phyloP scores from a whole-genome alignment of 2,797 vertebrate species.

The Enteromius paludinosus region DNA sequence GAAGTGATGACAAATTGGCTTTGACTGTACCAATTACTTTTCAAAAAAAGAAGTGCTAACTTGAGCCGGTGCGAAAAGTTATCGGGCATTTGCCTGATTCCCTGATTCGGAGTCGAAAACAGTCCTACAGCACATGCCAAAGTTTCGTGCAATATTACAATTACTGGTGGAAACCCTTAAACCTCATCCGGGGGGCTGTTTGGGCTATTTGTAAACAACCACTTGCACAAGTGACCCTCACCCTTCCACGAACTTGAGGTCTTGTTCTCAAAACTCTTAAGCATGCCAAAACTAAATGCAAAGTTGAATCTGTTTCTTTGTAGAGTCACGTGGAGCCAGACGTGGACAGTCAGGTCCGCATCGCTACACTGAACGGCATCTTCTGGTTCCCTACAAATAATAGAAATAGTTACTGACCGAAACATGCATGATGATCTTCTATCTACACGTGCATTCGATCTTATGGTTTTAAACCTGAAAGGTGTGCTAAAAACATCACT shows the following conservation, averaged over 20 bases:
- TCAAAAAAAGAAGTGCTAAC: conserved; percentile 24
- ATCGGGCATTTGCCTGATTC: background rate
- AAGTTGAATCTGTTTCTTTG: background rate
- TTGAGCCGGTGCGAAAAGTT: conserved; percentile 2
- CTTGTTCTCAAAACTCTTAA: conserved; percentile 25
- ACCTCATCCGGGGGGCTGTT: conserved; percentile 39
- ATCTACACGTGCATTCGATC: background rate
- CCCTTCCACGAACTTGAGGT: conserved; percentile 57
- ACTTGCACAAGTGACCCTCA: conserved; percentile 39
- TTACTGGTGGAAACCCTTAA: conserved; percentile 32
- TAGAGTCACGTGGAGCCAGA: background rate
- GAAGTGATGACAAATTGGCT: conserved; percentile 47
- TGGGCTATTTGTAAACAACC: conserved; percentile 22
- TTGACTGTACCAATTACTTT: conserved; percentile 32
- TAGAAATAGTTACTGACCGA: background rate
- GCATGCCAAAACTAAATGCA: conserved; percentile 1
- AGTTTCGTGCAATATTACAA: background rate
- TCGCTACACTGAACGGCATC: background rate
- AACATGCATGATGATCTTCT: conserved; percentile 13
- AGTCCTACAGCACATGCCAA: background rate
- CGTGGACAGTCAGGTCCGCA: background rate
- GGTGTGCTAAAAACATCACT: conserved; percentile 8
- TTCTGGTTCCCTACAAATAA: background rate
- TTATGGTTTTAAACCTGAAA: conserved; percentile 11
- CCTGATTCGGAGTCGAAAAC: conserved; percentile 6